Evolutionary conservation across 2,888 invertebrate genomes (phyloP).

Genomic region (Atherix ibis): DNA sequence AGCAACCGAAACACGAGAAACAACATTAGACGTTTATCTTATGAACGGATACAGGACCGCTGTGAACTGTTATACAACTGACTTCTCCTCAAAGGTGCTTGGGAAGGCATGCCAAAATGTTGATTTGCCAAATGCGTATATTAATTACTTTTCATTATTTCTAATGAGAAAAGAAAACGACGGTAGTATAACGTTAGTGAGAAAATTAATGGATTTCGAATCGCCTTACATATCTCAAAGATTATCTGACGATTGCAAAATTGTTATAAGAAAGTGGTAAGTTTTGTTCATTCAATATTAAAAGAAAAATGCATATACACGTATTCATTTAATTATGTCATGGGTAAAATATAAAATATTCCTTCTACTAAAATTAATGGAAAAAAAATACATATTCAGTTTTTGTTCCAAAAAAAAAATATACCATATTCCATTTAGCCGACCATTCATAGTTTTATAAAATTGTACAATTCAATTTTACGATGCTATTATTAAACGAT

Average conservation of each 20-base stretch:
- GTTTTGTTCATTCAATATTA: slow-evolving; percentile 9
- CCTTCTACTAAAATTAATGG: too few relatives aligned
- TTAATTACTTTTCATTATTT: slow-evolving; percentile 81
- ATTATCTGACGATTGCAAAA: slow-evolving; percentile 57
- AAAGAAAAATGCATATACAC: not conserved
- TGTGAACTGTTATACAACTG: slow-evolving; percentile 62
- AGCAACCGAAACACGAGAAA: slow-evolving; percentile 49
- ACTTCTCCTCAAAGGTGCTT: slow-evolving; percentile 69
- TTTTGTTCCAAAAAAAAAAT: too few relatives aligned
- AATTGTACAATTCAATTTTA: too few relatives aligned
- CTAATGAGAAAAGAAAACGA: slow-evolving; percentile 62
- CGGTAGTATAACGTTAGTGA: slow-evolving; percentile 54
- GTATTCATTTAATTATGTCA: too few relatives aligned
- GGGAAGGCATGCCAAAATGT: slow-evolving; percentile 69
- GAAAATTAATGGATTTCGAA: slow-evolving; percentile 92
- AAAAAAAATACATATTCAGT: too few relatives aligned
- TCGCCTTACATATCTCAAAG: slow-evolving; percentile 87
- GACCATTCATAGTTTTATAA: too few relatives aligned
- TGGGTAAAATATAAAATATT: too few relatives aligned
- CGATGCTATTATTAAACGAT: too few relatives aligned
- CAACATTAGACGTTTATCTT: slow-evolving; percentile 63
- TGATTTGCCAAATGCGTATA: slow-evolving; percentile 60
- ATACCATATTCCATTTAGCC: too few relatives aligned
- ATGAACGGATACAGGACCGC: slow-evolving; percentile 79
- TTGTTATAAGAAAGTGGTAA: slow-evolving; percentile 77